Conservation (phyloP, 2,888 invertebrate genomes). For the Mactromeris polynyma region DNA sequence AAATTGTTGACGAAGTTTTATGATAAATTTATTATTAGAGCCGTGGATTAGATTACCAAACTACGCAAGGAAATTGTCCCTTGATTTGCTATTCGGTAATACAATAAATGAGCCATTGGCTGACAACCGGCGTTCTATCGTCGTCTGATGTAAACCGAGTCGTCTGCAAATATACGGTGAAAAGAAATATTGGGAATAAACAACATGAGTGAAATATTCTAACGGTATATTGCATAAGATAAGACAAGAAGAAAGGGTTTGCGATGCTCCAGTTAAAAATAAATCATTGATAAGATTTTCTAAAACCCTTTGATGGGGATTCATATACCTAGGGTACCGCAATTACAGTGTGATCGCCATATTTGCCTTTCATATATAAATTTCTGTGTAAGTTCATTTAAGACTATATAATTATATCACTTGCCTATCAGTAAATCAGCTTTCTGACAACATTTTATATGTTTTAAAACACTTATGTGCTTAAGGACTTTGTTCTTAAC, state of each 20-base stretch:
- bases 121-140: constrained; percentile 44
- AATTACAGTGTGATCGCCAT: constrained; percentile 53
- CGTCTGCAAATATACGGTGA: constrained; percentile 53
- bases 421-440: neutral
- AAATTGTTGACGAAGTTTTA: constrained; percentile 59
- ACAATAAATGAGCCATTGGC: constrained; percentile 34
- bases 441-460: neutral
- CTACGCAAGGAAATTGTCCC: constrained; percentile 47
- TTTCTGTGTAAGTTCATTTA: neutral
- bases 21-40: constrained; percentile 60
- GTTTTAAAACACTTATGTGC: neutral
- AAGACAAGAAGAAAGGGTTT: constrained; percentile 48
- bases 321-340: constrained; percentile 30
- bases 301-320: constrained; percentile 49
- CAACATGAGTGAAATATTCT: constrained; percentile 62
- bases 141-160: constrained; percentile 47
- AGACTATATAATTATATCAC: neutral
- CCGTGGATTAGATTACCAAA: constrained; percentile 22
- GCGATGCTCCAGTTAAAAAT: constrained; percentile 38
- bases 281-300: constrained; percentile 58
- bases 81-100: constrained; percentile 43
- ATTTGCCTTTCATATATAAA: constrained; percentile 45
- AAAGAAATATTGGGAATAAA: constrained; percentile 48
- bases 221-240: constrained; percentile 69
- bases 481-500: neutral